Evolutionary conservation across 2,888 invertebrate species (phyloP), one percentile per base, ranked within the genome.

Genomic region (Quadroppia sp.): DNA sequence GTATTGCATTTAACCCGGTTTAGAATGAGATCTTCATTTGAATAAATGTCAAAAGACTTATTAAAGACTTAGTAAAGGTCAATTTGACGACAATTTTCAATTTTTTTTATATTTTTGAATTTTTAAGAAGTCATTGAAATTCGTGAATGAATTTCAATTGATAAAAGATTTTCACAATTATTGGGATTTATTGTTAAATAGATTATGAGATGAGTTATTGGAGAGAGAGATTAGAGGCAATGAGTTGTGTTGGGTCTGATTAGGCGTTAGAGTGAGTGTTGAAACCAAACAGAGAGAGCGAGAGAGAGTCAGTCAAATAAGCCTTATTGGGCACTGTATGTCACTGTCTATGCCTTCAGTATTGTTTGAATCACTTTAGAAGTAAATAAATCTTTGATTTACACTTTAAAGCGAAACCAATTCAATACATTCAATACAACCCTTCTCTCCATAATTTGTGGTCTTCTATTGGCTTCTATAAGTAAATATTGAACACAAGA

Each of bases 131-230:
- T n/a, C n/a, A n/a, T n/a, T n/a, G 36, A 36, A 11, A 36, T 7
- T 36, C 15, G 45, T 2, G 15, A 45, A 15, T 45, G 45, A 45
- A 45, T 45, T 45, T 45, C 13, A 30, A 30, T 48, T 56, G 23
- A 15, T 3, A 9, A 15, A 56, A n/a, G 61, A 36, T 36, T 36
- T 59, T 32, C 11, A 40, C 20, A 30, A 36, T 64, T 40, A 64
- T 64, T 64, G 20, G 9, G 56, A 59, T 4, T 59, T 59, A 28
- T 30, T 45, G 36, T 69, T 69, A 69, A 69, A 42, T 11, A 36
- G 69, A 69, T 69, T 69, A 69, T 69, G 30, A 1, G 45, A 69
- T 69, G 45, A 69, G 42, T 69, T 69, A 42, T 69, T 45, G 42
- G 45, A 45, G 45, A 11, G 45, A 42, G 45, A 69, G 69, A 69